Base-by-base conservation (phyloP, 2,797 vertebrate genomes). In the Fratercula arctica region DNA sequence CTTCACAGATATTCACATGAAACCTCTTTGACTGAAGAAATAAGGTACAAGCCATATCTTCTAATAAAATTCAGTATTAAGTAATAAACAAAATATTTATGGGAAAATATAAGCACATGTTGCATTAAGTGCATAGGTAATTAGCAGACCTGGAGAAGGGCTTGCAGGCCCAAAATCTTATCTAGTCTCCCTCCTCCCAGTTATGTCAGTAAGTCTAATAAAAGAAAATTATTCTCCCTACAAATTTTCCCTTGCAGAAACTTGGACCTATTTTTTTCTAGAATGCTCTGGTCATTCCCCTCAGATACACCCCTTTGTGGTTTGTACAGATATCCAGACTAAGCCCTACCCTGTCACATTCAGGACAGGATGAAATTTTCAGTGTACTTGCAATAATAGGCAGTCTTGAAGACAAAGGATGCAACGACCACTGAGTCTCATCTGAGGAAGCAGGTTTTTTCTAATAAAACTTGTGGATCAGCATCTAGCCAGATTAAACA, bases 1-100 rank as follows among this genome's bases (percentile, higher is more conserved):
- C 79, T 91, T 95, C 87, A 83, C 48, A 75, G 60, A 78, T 70
- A 86, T 51, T 93, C 70, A 74, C 28, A 67, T 17, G 81, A 95
- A 96, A 80, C 35, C n/a, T 68, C 74, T 92, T 73, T 72, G 51
- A 94, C 37, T 66, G 75, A 83, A 93, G 64, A 92, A 79, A 77
- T 31, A 96, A 96, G 70, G 80, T 96, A 94, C 26, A 75, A 91
- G 26, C 59, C 28, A 2, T 59, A 84, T n/a, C 31, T 54, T 74
- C 50, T 85, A 67, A 50, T 18, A 90, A 77, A 86, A 64, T 72
- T 75, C 17, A 31, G 29, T 37, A 43, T 64, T 54, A 93, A 88
- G 57, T 33, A 87, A 80, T 60, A 80, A 26, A 66, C 8, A 7
- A 75, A 80, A 61, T 31, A 73, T 60, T 84, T 86, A 73, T 43